A percentile compares a stretch with the other conserved stretches of the same genome.
phyloP scores from a whole-genome alignment of 1,140 invertebrate species.

The Anagrus nilaparvatae region DNA sequence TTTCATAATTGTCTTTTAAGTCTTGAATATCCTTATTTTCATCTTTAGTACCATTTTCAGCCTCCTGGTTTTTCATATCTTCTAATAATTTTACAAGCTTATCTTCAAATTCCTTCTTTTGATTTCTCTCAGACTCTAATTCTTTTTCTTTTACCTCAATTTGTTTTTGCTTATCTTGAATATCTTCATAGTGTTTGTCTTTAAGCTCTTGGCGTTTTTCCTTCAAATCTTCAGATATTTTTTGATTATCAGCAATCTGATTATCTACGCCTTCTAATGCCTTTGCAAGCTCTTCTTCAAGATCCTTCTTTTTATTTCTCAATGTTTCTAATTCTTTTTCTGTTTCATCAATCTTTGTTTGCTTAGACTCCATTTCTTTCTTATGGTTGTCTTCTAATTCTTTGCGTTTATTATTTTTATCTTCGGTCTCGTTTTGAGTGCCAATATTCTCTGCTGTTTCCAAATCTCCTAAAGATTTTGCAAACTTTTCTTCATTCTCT shows the following conservation, averaged over 20 bases:
- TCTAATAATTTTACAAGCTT: not conserved
- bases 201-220: no score
- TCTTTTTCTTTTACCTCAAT: no score
- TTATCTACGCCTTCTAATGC: no score
- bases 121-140: no score
- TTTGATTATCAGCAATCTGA: no score
- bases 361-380: not conserved
- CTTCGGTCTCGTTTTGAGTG: not conserved
- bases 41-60: not conserved
- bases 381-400: not conserved
- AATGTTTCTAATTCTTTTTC: not conserved
- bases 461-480: not conserved
- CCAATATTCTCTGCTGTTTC: not conserved
- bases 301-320: slow-evolving; percentile 13
- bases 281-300: no score
- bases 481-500: slow-evolving; percentile 1
- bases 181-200: no score
- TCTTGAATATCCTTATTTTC: not conserved
- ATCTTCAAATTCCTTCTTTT: not conserved
- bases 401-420: slow-evolving; percentile 1
- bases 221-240: no score
- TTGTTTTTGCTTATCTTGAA: no score
- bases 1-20: not conserved
- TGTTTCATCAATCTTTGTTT: not conserved
- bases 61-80: not conserved